Conservation (phyloP, 2,113 vertebrate species). For the Procavia capensis region DNA sequence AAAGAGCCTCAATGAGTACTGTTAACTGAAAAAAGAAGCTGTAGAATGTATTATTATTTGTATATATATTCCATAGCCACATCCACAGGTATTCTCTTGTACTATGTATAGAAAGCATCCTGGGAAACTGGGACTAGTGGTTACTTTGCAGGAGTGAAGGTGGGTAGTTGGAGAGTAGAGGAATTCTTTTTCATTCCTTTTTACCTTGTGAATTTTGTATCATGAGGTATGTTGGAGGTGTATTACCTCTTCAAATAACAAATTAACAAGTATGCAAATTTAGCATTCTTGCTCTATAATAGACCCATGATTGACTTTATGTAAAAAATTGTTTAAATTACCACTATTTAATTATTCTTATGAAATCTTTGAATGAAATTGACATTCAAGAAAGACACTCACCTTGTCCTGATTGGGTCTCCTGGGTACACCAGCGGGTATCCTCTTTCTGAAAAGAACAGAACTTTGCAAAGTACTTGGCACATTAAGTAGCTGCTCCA, state of each 20-base stretch:
- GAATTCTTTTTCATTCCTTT: not conserved
- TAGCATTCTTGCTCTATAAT: not conserved
- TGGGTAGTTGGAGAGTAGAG: not conserved
- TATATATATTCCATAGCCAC: not conserved
- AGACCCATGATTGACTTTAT: not conserved
- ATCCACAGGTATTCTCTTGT: not conserved
- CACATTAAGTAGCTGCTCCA: not conserved
- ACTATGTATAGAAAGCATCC: not conserved
- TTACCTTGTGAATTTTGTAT: not conserved
- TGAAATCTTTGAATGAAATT: slow-evolving; percentile 41
- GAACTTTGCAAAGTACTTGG: slow-evolving; percentile 9
- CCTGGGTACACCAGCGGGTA: not conserved
- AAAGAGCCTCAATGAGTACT: slow-evolving; percentile 11
- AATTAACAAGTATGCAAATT: not conserved
- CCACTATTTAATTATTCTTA: slow-evolving; percentile 46
- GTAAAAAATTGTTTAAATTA: slow-evolving; percentile 40
- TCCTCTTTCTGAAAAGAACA: slow-evolving; percentile 22
- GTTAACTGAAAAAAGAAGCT: slow-evolving; percentile 15
- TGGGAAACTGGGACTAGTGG: not conserved
- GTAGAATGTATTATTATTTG: not conserved
- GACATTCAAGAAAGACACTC: slow-evolving; percentile 1
- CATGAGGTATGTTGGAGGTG: not conserved
- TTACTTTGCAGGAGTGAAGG: not conserved
- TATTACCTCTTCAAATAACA: slow-evolving; percentile 36
- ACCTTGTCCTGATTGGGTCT: not conserved